phyloP scores from a whole-genome alignment of 2,113 vertebrate genomes.

The Tychaedon coryphoeus region DNA sequence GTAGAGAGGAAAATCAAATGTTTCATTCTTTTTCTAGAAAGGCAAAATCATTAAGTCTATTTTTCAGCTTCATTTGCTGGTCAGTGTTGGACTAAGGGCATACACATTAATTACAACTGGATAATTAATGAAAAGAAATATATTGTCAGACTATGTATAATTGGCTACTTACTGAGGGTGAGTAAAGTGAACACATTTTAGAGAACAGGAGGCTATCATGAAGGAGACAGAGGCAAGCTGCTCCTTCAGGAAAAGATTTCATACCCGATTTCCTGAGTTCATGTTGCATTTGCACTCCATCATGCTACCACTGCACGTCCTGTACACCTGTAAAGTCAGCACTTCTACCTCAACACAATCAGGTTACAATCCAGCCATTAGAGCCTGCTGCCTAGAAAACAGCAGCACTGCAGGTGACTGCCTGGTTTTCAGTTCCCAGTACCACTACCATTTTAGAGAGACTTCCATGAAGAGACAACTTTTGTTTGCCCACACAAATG shows the following conservation, averaged over 20 bases:
- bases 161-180: neutral
- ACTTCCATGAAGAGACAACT: neutral
- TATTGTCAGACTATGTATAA: neutral
- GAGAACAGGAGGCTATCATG: neutral
- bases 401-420: neutral
- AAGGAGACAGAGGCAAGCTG: neutral
- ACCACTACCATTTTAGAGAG: neutral
- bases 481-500: neutral
- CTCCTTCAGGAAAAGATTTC: neutral
- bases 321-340: neutral
- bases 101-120: neutral
- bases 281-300: accelerated
- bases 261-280: neutral
- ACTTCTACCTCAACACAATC: neutral
- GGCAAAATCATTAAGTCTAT: neutral
- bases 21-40: neutral
- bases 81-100: neutral
- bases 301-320: accelerated
- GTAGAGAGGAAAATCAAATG: neutral
- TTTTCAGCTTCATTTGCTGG: neutral
- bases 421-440: neutral
- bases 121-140: neutral
- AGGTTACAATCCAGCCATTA: neutral
- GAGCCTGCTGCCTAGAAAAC: neutral
- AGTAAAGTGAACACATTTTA: neutral